These are phyloP conservation scores for Eudemis profundana DNA, from an alignment of 2,888 invertebrate species.

Conservation along the genomic window DNA sequence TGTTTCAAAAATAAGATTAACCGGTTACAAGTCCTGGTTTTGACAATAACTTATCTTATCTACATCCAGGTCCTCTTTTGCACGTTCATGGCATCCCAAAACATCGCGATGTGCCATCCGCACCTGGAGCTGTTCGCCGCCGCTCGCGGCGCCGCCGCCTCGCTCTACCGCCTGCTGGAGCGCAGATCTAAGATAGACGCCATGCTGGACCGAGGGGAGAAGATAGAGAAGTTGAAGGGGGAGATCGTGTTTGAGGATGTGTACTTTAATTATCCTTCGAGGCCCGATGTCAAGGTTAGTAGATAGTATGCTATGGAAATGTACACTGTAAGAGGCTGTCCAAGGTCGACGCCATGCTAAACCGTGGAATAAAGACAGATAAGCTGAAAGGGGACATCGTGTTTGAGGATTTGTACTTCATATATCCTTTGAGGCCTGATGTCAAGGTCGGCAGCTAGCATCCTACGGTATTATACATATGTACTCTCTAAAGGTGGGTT, in stretches of 20 bases:
- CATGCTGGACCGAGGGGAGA: slow-evolving; percentile 70
- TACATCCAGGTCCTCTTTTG: slow-evolving; percentile 88
- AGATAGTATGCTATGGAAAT: too few species aligned
- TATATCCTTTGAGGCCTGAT: too few species aligned
- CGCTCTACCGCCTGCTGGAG: slow-evolving; percentile 89
- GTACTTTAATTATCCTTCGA: slow-evolving; percentile 91
- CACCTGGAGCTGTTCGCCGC: slow-evolving; percentile 90
- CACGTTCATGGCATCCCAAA: slow-evolving; percentile 90
- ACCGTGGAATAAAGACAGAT: not conserved
- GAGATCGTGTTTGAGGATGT: slow-evolving; percentile 89
- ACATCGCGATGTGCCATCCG: slow-evolving; percentile 90
- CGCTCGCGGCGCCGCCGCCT: slow-evolving; percentile 90
- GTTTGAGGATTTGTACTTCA: not conserved
- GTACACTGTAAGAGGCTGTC: too few species aligned
- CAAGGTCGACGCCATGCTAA: not conserved
- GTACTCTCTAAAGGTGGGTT: too few species aligned
- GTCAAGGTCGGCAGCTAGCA: too few species aligned
- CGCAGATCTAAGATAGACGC: slow-evolving; percentile 72
- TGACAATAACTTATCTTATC: too few species aligned
- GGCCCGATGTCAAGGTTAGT: slow-evolving; percentile 88
- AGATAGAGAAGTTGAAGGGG: slow-evolving; percentile 84
- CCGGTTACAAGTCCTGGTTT: too few species aligned
- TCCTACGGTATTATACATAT: too few species aligned
- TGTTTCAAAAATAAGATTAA: too few species aligned
- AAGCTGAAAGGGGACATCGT: not conserved